Conservation (phyloP, 2,113 vertebrate species). For the Microtus richardsoni region DNA sequence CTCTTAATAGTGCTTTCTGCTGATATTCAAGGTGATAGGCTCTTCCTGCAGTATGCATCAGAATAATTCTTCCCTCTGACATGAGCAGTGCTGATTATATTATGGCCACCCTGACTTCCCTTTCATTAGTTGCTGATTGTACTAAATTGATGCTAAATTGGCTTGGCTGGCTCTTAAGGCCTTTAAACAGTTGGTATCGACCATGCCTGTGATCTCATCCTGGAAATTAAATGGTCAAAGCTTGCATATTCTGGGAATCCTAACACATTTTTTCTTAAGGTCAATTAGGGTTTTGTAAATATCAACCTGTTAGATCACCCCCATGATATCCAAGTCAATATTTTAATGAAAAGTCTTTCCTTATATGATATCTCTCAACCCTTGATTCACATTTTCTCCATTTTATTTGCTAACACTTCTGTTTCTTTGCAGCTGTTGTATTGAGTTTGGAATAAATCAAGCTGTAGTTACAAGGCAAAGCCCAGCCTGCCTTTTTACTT, state of each 20-base stretch:
- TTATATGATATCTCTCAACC: neutral
- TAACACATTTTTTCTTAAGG: slow-evolving; percentile 53
- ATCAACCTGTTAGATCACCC: neutral
- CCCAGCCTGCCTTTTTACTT: neutral
- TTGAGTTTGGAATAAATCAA: neutral
- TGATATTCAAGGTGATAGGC: slow-evolving; percentile 12
- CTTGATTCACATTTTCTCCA: neutral
- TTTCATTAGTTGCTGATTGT: slow-evolving; percentile 75
- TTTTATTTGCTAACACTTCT: neutral
- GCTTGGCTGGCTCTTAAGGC: slow-evolving; percentile 14
- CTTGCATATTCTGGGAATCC: slow-evolving; percentile 50
- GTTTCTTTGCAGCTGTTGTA: slow-evolving; percentile 21
- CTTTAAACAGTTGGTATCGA: slow-evolving; percentile 46
- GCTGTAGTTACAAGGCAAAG: neutral
- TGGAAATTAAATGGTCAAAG: slow-evolving; percentile 67
- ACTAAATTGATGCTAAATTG: slow-evolving; percentile 73
- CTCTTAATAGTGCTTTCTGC: neutral
- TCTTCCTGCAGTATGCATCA: neutral
- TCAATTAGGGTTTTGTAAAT: slow-evolving; percentile 12
- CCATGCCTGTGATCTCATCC: slow-evolving; percentile 58
- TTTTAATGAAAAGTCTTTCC: slow-evolving; percentile 18
- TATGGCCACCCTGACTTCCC: slow-evolving; percentile 62
- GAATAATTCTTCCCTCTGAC: neutral
- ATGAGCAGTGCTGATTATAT: slow-evolving; percentile 28
- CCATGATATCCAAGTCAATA: neutral